These are phyloP conservation scores for Mustela lutreola DNA, from an alignment of 2,113 vertebrate species.

Conservation along the genomic window DNA sequence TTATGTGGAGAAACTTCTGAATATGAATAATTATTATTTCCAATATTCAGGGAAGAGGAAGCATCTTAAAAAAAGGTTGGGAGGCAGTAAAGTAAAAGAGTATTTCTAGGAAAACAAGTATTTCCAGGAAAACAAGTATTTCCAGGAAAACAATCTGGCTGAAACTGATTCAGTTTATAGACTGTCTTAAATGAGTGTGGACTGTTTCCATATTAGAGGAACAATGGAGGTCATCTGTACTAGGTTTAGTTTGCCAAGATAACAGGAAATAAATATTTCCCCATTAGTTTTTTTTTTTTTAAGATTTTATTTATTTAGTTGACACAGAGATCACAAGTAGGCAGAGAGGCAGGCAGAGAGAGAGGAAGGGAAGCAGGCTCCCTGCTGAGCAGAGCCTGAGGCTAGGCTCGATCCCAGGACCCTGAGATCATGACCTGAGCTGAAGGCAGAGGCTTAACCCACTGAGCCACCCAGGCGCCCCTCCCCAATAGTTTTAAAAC, in stretches of 20 bases:
- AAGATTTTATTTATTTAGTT: too few relatives aligned
- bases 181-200: not conserved
- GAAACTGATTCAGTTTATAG: not conserved
- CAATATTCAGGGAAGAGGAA: not conserved
- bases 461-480: too few relatives aligned
- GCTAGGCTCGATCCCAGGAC: too few relatives aligned
- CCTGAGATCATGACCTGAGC: too few relatives aligned
- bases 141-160: not conserved
- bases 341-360: too few relatives aligned
- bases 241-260: slow-evolving; percentile 32
- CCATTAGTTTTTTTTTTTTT: not conserved
- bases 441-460: too few relatives aligned
- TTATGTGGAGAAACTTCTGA: not conserved
- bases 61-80: not conserved
- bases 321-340: too few relatives aligned
- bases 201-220: not conserved
- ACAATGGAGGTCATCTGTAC: not conserved
- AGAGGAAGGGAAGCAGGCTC: too few relatives aligned
- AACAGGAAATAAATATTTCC: slow-evolving; percentile 14
- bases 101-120: slow-evolving; percentile 24
- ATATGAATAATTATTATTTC: slow-evolving; percentile 30
- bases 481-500: slow-evolving; percentile 56
- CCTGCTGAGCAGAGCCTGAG: too few relatives aligned
- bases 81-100: not conserved
- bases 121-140: slow-evolving; percentile 29